These are phyloP conservation scores for Otis tarda DNA, from an alignment of 2,113 vertebrate genomes.

Conservation along the genomic window DNA sequence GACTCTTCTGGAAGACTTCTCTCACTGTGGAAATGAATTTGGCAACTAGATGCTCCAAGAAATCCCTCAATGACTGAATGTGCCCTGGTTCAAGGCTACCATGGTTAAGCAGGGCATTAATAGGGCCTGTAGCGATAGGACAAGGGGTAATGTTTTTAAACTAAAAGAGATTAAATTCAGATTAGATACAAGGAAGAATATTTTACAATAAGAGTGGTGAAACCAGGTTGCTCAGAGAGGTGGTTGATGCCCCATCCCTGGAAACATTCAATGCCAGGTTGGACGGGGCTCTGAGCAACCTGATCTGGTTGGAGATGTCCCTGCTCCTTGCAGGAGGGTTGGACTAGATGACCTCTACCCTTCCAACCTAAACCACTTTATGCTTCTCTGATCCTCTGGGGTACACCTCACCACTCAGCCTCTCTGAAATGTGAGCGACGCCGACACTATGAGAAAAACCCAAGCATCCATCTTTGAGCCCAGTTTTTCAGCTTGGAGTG, in stretches of 20 bases:
- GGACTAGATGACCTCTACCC: no score
- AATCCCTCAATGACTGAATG: not conserved
- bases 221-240: no score
- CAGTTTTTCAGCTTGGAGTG: not conserved
- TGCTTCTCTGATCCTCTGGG: not conserved
- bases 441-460: not conserved
- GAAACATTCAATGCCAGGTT: no score
- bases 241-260: no score
- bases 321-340: no score
- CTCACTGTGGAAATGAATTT: conserved; percentile 1
- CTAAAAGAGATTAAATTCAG: not conserved
- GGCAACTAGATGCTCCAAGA: not conserved
- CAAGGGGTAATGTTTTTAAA: not conserved
- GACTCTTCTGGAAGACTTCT: not conserved
- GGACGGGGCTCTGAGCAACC: no score
- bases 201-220: no score
- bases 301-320: no score
- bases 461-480: fast-evolving
- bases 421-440: not conserved
- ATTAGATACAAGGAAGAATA: not conserved
- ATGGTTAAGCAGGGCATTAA: not conserved
- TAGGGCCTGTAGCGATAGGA: not conserved
- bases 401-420: fast-evolving
- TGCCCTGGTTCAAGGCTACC: not conserved
- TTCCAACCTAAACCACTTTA: not conserved